Percentiles rank a stretch among this genome's conserved stretches.
These are phyloP conservation scores for Luehdorfia chinensis DNA, from an alignment of 1,140 invertebrate species.

Conservation along the genomic window DNA sequence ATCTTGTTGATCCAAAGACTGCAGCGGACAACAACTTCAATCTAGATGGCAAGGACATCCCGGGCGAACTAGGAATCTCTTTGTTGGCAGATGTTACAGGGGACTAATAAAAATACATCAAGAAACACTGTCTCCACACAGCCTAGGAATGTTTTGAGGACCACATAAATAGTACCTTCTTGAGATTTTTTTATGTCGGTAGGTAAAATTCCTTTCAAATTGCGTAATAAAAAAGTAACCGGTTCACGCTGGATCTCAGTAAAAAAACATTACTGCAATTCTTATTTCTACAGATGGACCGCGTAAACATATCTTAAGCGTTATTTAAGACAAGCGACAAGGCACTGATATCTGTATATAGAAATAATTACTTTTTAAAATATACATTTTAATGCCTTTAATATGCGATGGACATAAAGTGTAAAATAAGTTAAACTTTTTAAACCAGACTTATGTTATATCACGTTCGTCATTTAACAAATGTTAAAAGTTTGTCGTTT, in stretches of 20 bases:
- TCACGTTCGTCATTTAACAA: too few relatives aligned
- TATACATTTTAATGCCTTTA: too few relatives aligned
- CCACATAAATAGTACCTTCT: slow-evolving; percentile 3
- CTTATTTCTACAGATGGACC: slow-evolving; percentile 14
- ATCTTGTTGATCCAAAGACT: slow-evolving; percentile 62
- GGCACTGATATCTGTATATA: too few relatives aligned
- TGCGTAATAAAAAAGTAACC: slow-evolving; percentile 33
- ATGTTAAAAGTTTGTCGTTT: too few relatives aligned
- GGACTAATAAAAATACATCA: slow-evolving; percentile 16
- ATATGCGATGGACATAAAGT: too few relatives aligned
- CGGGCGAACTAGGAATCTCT: slow-evolving; percentile 35
- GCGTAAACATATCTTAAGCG: not conserved
- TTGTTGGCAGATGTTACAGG: slow-evolving; percentile 25
- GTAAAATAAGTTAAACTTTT: too few relatives aligned
- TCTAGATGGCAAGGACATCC: slow-evolving; percentile 54
- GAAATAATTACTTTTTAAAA: too few relatives aligned
- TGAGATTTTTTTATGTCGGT: slow-evolving; percentile 1
- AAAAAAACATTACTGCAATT: slow-evolving; percentile 22
- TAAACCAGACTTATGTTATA: too few relatives aligned
- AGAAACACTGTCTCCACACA: slow-evolving; percentile 8
- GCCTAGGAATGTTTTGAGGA: slow-evolving; percentile 11
- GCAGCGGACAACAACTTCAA: slow-evolving; percentile 47
- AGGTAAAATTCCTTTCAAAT: slow-evolving; percentile 21
- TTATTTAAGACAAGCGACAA: not conserved
- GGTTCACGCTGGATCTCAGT: slow-evolving; percentile 28